phyloP scores from a whole-genome alignment of 2,113 vertebrate genomes.

The Seriola dumerili region DNA sequence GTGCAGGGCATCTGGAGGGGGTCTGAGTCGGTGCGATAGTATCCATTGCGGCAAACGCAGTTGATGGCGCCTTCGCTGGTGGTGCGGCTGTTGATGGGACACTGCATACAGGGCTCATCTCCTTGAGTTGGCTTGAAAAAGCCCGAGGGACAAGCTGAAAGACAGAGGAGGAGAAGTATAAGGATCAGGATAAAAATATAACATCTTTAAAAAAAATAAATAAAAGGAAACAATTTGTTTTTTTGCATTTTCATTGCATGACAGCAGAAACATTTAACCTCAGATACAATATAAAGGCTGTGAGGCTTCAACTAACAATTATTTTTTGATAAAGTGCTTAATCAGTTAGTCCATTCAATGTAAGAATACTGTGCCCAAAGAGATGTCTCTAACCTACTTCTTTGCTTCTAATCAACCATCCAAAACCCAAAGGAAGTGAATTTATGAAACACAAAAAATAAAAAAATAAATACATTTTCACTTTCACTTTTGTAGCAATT shows the following conservation, averaged over 20 bases:
- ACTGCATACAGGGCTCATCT: constrained; percentile 92
- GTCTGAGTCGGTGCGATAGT: constrained; percentile 94
- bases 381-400: background rate
- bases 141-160: constrained; percentile 89
- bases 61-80: constrained; percentile 95
- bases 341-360: no score
- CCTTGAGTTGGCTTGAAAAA: constrained; percentile 96
- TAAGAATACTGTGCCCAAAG: no score
- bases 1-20: constrained; percentile 97
- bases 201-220: no score
- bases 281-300: background rate
- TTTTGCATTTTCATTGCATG: no score
- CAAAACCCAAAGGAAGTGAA: background rate
- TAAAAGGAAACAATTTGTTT: no score
- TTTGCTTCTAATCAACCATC: background rate
- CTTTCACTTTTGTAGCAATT: background rate
- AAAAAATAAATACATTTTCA: background rate
- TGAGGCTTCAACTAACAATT: background rate
- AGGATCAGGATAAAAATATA: no score
- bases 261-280: no score
- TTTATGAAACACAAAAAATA: background rate
- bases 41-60: constrained; percentile 94
- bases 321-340: background rate
- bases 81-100: constrained; percentile 97
- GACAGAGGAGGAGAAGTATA: constrained; percentile 11